A percentile compares a stretch with the other conserved stretches of the same genome.
Evolutionary conservation across 92 coral and sea anemone species (phyloP).

Genomic region (Phenganax subtilis): DNA sequence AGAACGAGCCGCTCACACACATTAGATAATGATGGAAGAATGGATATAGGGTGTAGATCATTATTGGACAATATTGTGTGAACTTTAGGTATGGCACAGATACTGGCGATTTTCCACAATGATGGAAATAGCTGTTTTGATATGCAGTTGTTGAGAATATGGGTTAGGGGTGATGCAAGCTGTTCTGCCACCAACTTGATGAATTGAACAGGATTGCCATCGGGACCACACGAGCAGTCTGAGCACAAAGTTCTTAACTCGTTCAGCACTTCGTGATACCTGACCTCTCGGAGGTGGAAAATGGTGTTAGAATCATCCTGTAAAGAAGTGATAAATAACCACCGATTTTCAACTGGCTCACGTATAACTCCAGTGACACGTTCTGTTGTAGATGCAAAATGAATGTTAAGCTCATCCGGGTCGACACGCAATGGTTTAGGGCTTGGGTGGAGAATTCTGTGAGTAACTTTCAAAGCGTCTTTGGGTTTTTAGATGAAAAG

Average conservation of each 20-base stretch:
- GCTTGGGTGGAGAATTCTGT: slow-evolving; percentile 12
- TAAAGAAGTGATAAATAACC: background rate
- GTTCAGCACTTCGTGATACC: background rate
- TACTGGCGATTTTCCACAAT: slow-evolving; percentile 3
- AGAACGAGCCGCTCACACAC: no score
- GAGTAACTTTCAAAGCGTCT: slow-evolving; percentile 42
- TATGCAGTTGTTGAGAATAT: no score
- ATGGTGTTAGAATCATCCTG: background rate
- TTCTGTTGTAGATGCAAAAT: no score
- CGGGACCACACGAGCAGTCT: slow-evolving; percentile 24
- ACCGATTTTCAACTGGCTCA: background rate
- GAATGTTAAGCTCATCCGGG: slow-evolving; percentile 1
- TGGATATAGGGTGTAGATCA: no score
- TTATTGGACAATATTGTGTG: background rate
- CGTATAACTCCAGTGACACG: slow-evolving; percentile 17
- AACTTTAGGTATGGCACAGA: slow-evolving; percentile 31
- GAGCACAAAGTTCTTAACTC: slow-evolving; percentile 14
- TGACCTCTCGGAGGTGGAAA: background rate
- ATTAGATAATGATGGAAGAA: background rate
- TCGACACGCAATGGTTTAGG: background rate
- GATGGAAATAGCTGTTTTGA: no score
- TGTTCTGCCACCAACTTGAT: no score
- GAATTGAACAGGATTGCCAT: no score
- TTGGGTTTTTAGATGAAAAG: background rate
- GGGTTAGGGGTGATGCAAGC: no score